Conservation (phyloP, 2,888 invertebrate species). For the Hipparchia sbordonii region DNA sequence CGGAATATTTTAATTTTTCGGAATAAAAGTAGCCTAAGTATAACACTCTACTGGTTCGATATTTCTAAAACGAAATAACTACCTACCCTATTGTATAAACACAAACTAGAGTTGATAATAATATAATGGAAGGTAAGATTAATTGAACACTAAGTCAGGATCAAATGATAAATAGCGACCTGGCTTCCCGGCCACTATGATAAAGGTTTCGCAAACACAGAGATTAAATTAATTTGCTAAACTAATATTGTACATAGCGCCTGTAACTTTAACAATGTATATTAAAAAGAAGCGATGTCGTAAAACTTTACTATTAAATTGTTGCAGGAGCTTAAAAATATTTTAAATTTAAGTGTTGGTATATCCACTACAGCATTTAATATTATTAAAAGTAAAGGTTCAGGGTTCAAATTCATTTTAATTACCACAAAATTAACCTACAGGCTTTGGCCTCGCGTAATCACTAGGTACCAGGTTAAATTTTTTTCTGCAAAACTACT, state of each 20-base stretch:
- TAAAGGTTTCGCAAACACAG: slow-evolving; percentile 11
- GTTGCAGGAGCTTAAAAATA: not conserved
- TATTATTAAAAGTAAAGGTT: too few relatives aligned
- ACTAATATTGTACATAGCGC: slow-evolving; percentile 3
- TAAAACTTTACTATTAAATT: slow-evolving; percentile 7
- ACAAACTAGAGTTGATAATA: slow-evolving; percentile 6
- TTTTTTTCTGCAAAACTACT: too few relatives aligned
- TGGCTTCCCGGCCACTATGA: slow-evolving; percentile 1
- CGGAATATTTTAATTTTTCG: too few relatives aligned
- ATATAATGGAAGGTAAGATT: slow-evolving; percentile 17
- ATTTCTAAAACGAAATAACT: too few relatives aligned
- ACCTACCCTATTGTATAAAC: not conserved
- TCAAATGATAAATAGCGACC: slow-evolving; percentile 9
- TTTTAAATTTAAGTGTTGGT: too few relatives aligned
- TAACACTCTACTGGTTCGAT: not conserved
- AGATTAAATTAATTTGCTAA: slow-evolving; percentile 17
- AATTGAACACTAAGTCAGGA: slow-evolving; percentile 9
- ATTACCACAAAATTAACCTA: too few relatives aligned
- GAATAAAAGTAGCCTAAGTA: too few relatives aligned
- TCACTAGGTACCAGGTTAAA: too few relatives aligned
- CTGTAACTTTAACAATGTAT: not conserved
- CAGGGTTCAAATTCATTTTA: too few relatives aligned
- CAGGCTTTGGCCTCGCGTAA: too few relatives aligned
- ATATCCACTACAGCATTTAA: too few relatives aligned
- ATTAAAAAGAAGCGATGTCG: not conserved